A percentile compares a stretch with the other conserved stretches of the same genome.
phyloP scores from a whole-genome alignment of 2,113 vertebrate genomes.

The Pyxicephalus adspersus region DNA sequence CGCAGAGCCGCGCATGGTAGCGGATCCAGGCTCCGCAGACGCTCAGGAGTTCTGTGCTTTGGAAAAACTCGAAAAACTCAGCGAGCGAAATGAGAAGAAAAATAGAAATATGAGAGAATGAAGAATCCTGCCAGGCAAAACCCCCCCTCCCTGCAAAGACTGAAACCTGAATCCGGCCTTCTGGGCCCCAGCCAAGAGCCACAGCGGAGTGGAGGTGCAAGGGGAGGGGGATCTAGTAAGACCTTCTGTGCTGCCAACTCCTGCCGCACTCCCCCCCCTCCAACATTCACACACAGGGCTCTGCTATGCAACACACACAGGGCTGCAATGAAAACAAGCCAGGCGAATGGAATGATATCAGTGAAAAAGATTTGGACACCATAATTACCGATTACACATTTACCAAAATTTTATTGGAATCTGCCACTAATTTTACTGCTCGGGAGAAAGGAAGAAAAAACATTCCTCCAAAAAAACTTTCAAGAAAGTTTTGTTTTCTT shows the following conservation, averaged over 20 bases:
- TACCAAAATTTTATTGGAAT: too few relatives aligned
- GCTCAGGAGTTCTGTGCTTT: not conserved
- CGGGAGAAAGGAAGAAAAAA: too few relatives aligned
- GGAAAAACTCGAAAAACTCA: conserved; percentile 28
- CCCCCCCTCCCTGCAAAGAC: conserved; percentile 3
- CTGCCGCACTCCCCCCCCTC: not conserved
- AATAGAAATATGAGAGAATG: conserved; percentile 26
- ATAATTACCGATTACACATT: too few relatives aligned
- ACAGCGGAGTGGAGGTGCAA: conserved; percentile 8
- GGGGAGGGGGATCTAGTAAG: not conserved
- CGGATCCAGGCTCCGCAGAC: not conserved
- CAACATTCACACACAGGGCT: not conserved
- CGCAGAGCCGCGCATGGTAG: not conserved
- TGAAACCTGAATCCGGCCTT: conserved; percentile 2
- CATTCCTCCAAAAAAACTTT: too few relatives aligned
- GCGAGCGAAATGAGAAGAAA: conserved; percentile 35
- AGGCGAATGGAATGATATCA: too few relatives aligned
- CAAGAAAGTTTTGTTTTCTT: too few relatives aligned
- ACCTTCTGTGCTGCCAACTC: conserved; percentile 15
- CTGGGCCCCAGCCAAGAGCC: conserved; percentile 13
- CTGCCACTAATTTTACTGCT: too few relatives aligned
- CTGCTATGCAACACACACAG: not conserved
- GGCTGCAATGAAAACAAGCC: too few relatives aligned
- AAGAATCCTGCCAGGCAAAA: not conserved
- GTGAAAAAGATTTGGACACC: too few relatives aligned